A percentile compares a stretch with the other conserved stretches of the same genome.
Conservation (phyloP, 2,113 vertebrate genomes). For the Petrocephalus zakoni region DNA sequence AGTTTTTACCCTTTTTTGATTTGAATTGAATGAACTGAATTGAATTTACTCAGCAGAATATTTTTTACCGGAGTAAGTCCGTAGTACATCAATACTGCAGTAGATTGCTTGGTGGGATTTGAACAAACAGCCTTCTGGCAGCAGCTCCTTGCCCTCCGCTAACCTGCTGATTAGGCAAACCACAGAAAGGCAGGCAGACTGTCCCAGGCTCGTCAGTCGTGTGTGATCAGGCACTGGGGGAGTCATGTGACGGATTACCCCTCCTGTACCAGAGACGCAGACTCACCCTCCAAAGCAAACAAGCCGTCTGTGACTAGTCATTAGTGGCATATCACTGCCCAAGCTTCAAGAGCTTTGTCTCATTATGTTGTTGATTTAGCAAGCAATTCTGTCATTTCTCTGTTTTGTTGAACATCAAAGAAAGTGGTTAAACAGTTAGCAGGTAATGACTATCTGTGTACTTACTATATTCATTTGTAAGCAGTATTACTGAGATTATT, state of each 20-base stretch:
- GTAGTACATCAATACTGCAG: background rate
- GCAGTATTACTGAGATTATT: background rate
- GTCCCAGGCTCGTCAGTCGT: background rate
- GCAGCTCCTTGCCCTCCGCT: background rate
- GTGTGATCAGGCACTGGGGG: background rate
- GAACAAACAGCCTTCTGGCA: background rate
- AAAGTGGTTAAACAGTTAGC: background rate
- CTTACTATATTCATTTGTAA: background rate
- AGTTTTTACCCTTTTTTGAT: background rate
- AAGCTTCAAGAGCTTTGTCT: constrained; percentile 12
- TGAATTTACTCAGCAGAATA: background rate
- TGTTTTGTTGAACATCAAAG: background rate
- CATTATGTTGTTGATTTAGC: constrained; percentile 6
- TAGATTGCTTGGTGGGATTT: background rate
- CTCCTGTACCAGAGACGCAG: background rate
- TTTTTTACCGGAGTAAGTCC: background rate
- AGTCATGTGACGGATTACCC: background rate
- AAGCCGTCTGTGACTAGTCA: constrained; percentile 7
- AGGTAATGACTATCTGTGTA: background rate
- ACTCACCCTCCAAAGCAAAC: background rate
- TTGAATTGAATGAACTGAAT: too few species aligned
- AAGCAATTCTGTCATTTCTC: background rate
- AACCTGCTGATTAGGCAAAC: background rate
- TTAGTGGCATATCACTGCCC: constrained; percentile 17
- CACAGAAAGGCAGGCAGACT: background rate